Percentiles rank a stretch among this genome's conserved stretches.
These are phyloP conservation scores for Pampusana beccarii DNA, from an alignment of 2,113 vertebrate genomes.

Conservation along the genomic window DNA sequence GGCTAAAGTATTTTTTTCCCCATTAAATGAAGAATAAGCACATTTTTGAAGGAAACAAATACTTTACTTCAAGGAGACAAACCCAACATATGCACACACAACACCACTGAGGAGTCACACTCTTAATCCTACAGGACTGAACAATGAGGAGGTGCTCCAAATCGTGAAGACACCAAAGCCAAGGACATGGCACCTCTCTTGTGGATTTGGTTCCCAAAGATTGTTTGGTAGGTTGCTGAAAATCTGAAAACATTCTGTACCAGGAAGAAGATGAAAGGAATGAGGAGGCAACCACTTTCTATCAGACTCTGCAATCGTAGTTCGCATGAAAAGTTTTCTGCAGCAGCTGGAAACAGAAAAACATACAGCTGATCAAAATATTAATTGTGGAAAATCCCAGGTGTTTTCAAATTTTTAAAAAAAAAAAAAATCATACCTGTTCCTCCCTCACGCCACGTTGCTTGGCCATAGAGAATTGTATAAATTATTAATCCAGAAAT, in stretches of 20 bases:
- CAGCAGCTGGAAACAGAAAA: not conserved
- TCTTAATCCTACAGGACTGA: not conserved
- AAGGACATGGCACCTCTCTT: not conserved
- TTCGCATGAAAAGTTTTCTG: not conserved
- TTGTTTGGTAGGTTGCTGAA: not conserved
- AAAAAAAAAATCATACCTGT: not conserved
- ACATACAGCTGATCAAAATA: not conserved
- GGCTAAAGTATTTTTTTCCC: not conserved
- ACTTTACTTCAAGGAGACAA: not conserved
- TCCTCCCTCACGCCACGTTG: not conserved
- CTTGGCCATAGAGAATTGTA: not conserved
- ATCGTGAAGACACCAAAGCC: fast-evolving
- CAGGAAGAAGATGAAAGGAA: not conserved
- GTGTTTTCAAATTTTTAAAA: not conserved
- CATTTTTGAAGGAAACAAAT: not conserved
- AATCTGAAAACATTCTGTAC: not conserved
- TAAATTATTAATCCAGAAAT: not conserved
- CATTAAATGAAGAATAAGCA: conserved; percentile 19
- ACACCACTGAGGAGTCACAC: not conserved
- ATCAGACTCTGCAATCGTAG: not conserved
- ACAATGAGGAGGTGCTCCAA: not conserved
- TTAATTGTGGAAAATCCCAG: not conserved
- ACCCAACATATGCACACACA: not conserved
- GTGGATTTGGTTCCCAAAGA: not conserved
- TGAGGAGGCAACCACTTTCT: not conserved